Evolutionary conservation across 2,797 vertebrate genomes (phyloP).

Genomic region (Lemur catta): DNA sequence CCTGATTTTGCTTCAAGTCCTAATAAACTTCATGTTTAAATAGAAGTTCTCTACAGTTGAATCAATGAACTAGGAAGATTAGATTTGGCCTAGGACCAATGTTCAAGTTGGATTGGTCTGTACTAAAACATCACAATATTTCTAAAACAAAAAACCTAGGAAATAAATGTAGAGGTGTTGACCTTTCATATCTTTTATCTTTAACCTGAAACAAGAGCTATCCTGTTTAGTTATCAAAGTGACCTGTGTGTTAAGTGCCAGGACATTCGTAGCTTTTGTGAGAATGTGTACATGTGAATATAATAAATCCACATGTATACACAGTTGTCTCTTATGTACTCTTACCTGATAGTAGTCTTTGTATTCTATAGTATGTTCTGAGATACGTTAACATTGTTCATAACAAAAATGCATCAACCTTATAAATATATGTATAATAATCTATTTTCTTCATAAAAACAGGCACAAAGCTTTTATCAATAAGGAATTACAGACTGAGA

Average conservation of each 20-base stretch:
- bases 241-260: constrained; percentile 83
- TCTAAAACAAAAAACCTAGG: constrained; percentile 76
- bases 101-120: constrained; percentile 77
- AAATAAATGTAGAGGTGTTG: constrained; percentile 75
- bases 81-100: constrained; percentile 81
- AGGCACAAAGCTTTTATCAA: constrained; percentile 58
- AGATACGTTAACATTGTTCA: constrained; percentile 61
- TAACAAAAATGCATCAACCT: constrained; percentile 63
- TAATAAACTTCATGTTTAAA: constrained; percentile 96
- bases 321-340: constrained; percentile 74
- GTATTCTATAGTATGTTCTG: constrained; percentile 74
- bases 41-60: constrained; percentile 84
- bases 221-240: constrained; percentile 77
- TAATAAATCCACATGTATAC: constrained; percentile 60
- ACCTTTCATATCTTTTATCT: constrained; percentile 69
- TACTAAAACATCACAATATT: constrained; percentile 81
- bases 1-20: constrained; percentile 93
- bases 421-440: constrained; percentile 59
- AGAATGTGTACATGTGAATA: constrained; percentile 68
- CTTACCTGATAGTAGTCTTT: constrained; percentile 76
- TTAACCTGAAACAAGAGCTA: constrained; percentile 73
- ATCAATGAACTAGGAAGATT: constrained; percentile 79
- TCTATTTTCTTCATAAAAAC: constrained; percentile 68
- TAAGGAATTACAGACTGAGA: constrained; percentile 56
- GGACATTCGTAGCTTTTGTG: constrained; percentile 82